Evolutionary conservation across 2,113 vertebrate genomes (phyloP), one percentile per base, ranked within the genome.

Genomic region (Scatophagus argus): DNA sequence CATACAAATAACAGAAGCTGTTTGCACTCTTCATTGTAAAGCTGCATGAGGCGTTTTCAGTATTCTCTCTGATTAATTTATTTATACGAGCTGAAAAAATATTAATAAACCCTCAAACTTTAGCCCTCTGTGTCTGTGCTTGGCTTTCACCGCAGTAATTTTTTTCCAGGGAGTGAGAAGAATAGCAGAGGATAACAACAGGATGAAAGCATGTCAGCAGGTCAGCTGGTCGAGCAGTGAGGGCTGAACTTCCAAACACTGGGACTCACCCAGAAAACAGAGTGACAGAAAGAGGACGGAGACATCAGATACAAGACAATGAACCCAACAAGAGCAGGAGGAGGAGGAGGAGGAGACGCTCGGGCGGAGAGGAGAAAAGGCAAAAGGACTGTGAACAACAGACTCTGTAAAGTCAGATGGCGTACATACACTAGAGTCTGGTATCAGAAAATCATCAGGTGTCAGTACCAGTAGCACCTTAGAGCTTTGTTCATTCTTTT

Each of bases 221-320:
- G 88, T 90, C 87, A 88, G 68, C 68, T 55, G 82, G 71, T 75
- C 72, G 58, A 27, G 38, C 68, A 56, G 54, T 5, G 56, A 75
- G 73, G 65, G 67, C 8, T 77, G 72, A 87, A 73, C 74, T 70
- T 58, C 46, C 73, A 81, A 77, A 86, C 71, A 62, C 38, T 12
- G 80, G 82, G 46, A 78, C 52, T 73, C 83, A 70, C 59, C 47
- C 62, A 61, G 83, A 76, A 81, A 83, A 56, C 67, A 75, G 73
- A 87, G 81, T n/a, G 63, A 89, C 83, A 86, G 85, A 88, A 81
- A 63, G 66, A 84, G 83, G 79, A 66, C 83, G 86, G 66, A 80
- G 81, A 67, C 64, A 12, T 14, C 1, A n/a, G 52, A 59, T 66
- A 27, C 67, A 87, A 85, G 66, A 65, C 56, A 60, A 56, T 29